A percentile compares a stretch with the other conserved stretches of the same genome.
Evolutionary conservation across 2,113 vertebrate species (phyloP).

Genomic region (Ptyas mucosa): DNA sequence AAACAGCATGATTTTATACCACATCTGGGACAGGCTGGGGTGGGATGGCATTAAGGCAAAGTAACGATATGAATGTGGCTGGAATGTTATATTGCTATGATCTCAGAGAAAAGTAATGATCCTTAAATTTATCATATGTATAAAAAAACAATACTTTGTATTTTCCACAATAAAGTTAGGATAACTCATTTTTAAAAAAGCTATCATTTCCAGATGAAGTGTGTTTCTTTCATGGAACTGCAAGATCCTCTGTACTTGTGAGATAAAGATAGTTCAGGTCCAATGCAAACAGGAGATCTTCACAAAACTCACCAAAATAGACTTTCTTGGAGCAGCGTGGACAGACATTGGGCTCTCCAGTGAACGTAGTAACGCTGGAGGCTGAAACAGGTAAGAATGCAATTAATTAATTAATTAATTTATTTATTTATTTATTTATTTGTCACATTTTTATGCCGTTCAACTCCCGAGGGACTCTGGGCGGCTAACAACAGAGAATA

Average conservation of each 20-base stretch:
- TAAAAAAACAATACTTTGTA: neutral
- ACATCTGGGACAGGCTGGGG: neutral
- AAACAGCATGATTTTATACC: neutral
- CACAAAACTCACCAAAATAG: constrained; percentile 86
- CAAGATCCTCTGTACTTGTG: neutral
- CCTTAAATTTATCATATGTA: neutral
- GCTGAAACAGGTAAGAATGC: constrained; percentile 63
- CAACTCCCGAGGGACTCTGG: too few relatives aligned
- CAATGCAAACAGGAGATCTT: neutral
- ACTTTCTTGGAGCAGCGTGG: constrained; percentile 92
- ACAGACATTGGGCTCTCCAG: constrained; percentile 91
- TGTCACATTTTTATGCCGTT: too few relatives aligned
- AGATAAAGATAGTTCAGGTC: neutral
- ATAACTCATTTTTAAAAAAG: neutral
- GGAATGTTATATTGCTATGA: neutral
- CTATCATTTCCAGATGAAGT: neutral
- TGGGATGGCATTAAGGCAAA: neutral
- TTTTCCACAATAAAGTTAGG: neutral
- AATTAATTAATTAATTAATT: too few relatives aligned
- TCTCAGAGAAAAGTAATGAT: neutral
- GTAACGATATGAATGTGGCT: neutral
- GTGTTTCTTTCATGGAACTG: neutral
- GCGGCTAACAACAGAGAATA: too few relatives aligned
- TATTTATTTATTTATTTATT: too few relatives aligned
- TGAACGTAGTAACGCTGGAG: constrained; percentile 90